A percentile compares a stretch with the other conserved stretches of the same genome.
Conservation (phyloP, 2,888 invertebrate species). For the Hypena proboscidalis region DNA sequence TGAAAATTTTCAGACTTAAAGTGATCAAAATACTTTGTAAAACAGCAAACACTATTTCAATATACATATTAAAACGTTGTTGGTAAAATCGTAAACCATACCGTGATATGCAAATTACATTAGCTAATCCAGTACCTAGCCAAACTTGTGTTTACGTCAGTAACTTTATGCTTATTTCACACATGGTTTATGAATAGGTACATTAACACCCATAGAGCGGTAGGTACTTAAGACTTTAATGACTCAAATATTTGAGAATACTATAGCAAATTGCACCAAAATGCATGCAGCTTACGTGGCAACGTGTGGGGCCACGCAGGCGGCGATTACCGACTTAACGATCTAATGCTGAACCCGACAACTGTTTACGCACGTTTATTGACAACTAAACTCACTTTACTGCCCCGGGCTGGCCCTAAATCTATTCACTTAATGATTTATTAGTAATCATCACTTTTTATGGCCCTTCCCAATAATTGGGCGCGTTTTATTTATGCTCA, state of each 20-base stretch:
- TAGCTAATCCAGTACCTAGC: too few species aligned
- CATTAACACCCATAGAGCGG: slow-evolving; percentile 22
- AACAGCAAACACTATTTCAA: too few species aligned
- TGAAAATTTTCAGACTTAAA: too few species aligned
- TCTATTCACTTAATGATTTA: slow-evolving; percentile 71
- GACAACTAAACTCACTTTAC: slow-evolving; percentile 67
- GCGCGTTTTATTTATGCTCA: slow-evolving; percentile 41
- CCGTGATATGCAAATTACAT: too few species aligned
- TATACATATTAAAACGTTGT: too few species aligned
- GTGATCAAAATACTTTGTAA: too few species aligned
- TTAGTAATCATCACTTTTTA: slow-evolving; percentile 54
- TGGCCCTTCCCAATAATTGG: slow-evolving; percentile 42
- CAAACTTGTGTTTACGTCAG: too few species aligned
- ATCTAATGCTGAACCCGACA: slow-evolving; percentile 50
- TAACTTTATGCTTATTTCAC: too few species aligned
- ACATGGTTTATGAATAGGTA: slow-evolving; percentile 3
- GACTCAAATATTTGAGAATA: slow-evolving; percentile 39
- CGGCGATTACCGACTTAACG: slow-evolving; percentile 57
- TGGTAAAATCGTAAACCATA: too few species aligned
- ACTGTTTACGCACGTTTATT: slow-evolving; percentile 68
- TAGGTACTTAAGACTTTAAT: slow-evolving; percentile 31
- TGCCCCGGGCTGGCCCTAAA: slow-evolving; percentile 57
- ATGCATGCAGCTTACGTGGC: slow-evolving; percentile 24
- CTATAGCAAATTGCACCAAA: slow-evolving; percentile 29
- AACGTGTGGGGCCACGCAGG: slow-evolving; percentile 60